Evolutionary conservation across 1,140 invertebrate genomes (phyloP), one percentile per base, ranked within the genome.

Genomic region (Streblospio benedicti): DNA sequence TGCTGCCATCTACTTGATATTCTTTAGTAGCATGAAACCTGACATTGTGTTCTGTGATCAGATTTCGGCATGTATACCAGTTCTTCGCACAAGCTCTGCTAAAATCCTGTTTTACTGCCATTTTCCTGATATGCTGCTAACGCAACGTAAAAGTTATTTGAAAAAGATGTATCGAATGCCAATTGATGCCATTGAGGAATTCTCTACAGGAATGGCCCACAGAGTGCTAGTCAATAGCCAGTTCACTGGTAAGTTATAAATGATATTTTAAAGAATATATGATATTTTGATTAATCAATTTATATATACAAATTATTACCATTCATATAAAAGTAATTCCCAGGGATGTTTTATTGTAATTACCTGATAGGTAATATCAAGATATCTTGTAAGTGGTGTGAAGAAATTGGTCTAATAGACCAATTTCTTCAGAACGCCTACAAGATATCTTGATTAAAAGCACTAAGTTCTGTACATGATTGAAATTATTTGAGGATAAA

Each of bases 31-130:
- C 41, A 75, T 85, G 59, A 74, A 85, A 53, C 85, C 87, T 2
- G 89, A 96, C 71, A 74, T 98, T 9, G 85, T 95, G 33, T 87
- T 99, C 67, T 92, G 90, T 74, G 96, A 99, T 81, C 83, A 93
- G 63, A 88, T 99, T 33, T 78, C 76, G 27, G 74, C 75, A 20
- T 81, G 68, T 61, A 74, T 69, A 69, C 88, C 66, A 81, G 83
- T 45, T 76, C 81, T 62, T 73, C 79, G 9, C 82, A 63, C 60
- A 9, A 54, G 60, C 4, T 60, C 50, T 35, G 56, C 65, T 6
- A 75, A 85, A 68, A 82, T 97, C 14, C 74, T 97, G 4, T 99
- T 95, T 78, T 99, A 99, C 69, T 99, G 96, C 68, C 97, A 99
- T 80, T 93, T 93, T 80, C 97, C 97, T 0, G 97, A 99, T 79